Evolutionary conservation across 2,888 invertebrate genomes (phyloP).

Genomic region (Plebejus melissa): DNA sequence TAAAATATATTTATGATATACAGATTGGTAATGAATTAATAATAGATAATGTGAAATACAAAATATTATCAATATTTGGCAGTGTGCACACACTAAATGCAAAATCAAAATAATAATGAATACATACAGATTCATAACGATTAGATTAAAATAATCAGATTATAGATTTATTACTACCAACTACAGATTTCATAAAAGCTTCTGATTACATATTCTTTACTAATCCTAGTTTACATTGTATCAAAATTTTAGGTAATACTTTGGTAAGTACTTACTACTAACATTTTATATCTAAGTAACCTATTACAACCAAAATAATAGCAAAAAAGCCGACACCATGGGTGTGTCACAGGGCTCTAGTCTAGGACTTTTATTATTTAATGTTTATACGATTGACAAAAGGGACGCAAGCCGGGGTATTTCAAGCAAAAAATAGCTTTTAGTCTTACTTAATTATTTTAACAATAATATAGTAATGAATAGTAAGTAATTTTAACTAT

Average conservation of each 20-base stretch:
- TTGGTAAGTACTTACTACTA: constrained; percentile 31
- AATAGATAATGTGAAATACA: neutral
- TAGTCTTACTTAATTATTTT: neutral
- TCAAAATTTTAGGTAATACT: constrained; percentile 30
- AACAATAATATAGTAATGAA: neutral
- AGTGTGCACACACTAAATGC: neutral
- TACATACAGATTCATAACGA: neutral
- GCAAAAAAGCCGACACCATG: neutral
- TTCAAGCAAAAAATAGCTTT: neutral
- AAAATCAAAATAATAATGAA: neutral
- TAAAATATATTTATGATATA: neutral
- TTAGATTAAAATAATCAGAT: neutral
- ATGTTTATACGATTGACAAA: neutral
- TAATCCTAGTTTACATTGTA: neutral
- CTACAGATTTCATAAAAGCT: neutral
- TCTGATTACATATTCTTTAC: neutral
- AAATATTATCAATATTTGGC: neutral
- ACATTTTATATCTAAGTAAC: neutral
- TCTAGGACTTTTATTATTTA: neutral
- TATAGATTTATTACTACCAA: neutral
- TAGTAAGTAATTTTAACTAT: neutral
- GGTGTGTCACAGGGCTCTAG: constrained; percentile 8
- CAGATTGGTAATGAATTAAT: neutral
- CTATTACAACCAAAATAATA: neutral
- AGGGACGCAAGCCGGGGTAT: neutral